phyloP scores from a whole-genome alignment of 1,140 invertebrate genomes.

The Bombus polaris region DNA sequence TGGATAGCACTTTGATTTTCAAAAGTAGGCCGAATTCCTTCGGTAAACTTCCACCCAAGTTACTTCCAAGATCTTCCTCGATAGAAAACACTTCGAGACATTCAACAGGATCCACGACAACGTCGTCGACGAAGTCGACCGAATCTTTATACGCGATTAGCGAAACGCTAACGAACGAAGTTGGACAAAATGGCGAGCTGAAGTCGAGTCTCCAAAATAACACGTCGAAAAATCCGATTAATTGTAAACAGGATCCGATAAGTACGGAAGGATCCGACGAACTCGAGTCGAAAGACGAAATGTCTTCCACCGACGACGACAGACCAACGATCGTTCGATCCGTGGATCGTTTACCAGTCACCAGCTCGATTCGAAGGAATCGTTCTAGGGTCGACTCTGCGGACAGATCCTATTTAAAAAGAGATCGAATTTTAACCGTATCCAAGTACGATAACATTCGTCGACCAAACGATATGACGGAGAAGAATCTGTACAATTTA shows the following conservation, averaged over 20 bases:
- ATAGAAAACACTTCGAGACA: constrained; percentile 75
- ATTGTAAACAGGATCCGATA: neutral
- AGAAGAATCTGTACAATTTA: neutral
- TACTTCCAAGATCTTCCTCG: constrained; percentile 74
- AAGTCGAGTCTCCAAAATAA: neutral
- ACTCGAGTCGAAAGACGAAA: constrained; percentile 53
- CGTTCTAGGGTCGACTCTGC: constrained; percentile 61
- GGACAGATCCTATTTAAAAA: constrained; percentile 30
- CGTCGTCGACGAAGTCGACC: constrained; percentile 76
- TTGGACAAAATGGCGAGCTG: constrained; percentile 4
- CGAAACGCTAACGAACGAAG: constrained; percentile 58
- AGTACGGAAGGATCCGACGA: constrained; percentile 28
- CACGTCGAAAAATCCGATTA: neutral
- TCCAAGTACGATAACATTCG: constrained; percentile 8
- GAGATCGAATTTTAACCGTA: neutral
- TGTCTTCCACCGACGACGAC: constrained; percentile 65
- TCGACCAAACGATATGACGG: neutral
- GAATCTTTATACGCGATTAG: constrained; percentile 76
- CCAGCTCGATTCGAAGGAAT: constrained; percentile 66
- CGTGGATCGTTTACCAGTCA: constrained; percentile 49
- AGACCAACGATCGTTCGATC: constrained; percentile 18
- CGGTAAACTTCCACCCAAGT: constrained; percentile 71
- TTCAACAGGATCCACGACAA: constrained; percentile 74
- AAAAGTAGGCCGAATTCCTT: constrained; percentile 66
- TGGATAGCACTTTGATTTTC: neutral